phyloP scores from a whole-genome alignment of 2,113 vertebrate genomes.

The Neogale vison region DNA sequence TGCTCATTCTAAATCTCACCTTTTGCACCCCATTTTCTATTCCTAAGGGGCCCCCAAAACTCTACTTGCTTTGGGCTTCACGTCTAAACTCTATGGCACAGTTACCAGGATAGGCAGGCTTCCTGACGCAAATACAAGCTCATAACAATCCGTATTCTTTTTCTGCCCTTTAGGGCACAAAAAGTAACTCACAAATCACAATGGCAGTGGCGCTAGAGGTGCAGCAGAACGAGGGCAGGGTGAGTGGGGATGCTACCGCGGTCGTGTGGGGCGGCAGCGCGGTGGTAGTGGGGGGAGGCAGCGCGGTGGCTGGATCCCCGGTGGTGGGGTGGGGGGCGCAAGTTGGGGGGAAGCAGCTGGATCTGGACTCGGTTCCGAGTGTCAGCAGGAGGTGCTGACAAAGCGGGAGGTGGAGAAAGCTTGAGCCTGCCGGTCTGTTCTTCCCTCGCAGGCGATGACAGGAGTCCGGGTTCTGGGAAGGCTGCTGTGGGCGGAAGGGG shows the following conservation, averaged over 20 bases:
- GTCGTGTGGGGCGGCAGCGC: neutral
- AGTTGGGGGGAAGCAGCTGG: neutral
- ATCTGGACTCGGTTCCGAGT: neutral
- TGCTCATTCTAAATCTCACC: neutral
- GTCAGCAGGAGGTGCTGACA: neutral
- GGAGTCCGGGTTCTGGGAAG: neutral
- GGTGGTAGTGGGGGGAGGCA: neutral
- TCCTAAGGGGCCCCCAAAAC: neutral
- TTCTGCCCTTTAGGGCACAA: neutral
- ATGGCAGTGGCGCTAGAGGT: neutral
- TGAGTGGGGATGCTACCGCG: neutral
- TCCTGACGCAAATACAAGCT: neutral
- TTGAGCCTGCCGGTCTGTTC: neutral
- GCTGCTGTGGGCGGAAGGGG: neutral
- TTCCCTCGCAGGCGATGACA: neutral
- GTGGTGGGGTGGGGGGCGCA: neutral
- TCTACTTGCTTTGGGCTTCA: neutral
- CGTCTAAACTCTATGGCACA: neutral
- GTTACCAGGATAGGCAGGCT: neutral
- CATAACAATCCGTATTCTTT: neutral
- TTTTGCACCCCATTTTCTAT: neutral
- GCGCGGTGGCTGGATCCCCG: too few relatives aligned
- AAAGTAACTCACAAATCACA: neutral
- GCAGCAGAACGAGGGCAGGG: rapidly evolving
- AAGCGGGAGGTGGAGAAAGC: neutral